Evolutionary conservation across 2,113 vertebrate genomes (phyloP).

Genomic region (Rhodinocichla rosea): DNA sequence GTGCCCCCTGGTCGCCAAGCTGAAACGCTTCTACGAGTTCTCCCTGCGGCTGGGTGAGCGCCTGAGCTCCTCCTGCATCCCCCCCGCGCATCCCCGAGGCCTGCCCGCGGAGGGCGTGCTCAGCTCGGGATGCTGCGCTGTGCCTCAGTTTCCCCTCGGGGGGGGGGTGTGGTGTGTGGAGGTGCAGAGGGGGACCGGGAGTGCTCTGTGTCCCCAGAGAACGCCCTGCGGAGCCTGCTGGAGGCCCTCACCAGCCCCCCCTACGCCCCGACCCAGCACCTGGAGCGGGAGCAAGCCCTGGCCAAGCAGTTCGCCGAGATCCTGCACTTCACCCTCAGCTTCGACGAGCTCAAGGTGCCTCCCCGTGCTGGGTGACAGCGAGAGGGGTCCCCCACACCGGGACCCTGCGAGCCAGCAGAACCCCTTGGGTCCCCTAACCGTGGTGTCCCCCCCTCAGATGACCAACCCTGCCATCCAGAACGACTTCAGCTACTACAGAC

Average conservation of each 20-base stretch:
- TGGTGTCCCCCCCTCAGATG: conserved; percentile 66
- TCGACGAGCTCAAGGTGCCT: conserved; percentile 88
- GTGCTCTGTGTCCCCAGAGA: conserved; percentile 71
- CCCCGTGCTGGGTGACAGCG: rapidly evolving
- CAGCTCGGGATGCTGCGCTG: rapidly evolving
- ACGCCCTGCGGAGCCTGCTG: conserved; percentile 86
- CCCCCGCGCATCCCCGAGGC: too few species aligned
- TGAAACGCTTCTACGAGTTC: conserved; percentile 93
- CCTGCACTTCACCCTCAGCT: conserved; percentile 91
- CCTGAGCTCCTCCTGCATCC: rapidly evolving
- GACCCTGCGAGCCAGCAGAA: neutral
- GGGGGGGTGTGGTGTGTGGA: too few species aligned
- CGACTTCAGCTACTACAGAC: conserved; percentile 92
- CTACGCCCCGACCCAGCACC: conserved; percentile 87
- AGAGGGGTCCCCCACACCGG: rapidly evolving
- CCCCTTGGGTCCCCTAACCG: neutral
- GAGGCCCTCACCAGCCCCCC: conserved; percentile 89
- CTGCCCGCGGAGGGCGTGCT: rapidly evolving
- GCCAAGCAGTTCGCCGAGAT: conserved; percentile 93
- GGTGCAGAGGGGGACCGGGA: neutral
- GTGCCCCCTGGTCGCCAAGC: conserved; percentile 90
- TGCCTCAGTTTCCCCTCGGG: neutral
- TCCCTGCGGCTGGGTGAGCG: conserved; percentile 85
- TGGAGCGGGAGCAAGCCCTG: conserved; percentile 88
- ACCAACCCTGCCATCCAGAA: conserved; percentile 93